Base-by-base conservation (phyloP, 23 tunicate species). In the Botrylloides violaceus region DNA sequence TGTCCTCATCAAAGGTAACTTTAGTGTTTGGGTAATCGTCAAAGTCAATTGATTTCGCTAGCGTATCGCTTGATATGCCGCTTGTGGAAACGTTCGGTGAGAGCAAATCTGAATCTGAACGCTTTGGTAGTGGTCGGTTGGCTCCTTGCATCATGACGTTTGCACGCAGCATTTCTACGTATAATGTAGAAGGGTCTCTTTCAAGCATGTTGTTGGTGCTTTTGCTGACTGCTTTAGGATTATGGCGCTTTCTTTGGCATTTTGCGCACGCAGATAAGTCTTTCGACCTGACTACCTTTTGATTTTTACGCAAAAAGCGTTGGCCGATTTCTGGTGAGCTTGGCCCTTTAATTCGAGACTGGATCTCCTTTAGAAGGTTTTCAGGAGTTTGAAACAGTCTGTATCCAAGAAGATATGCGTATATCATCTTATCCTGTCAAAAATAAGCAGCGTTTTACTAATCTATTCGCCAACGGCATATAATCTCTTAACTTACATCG, bases 381-480 rank as follows among this genome's bases (percentile, higher is more conserved):
- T 90, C 77, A 2, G 90, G 82, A 3, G 84, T 74, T 7, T 77
- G 66, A 57, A 83, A 90, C 0, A 90, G 85, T 31, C 97, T 80
- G 37, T 83, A 83, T 26, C 97, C 97, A 66, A 90, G 83, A 4
- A 90, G 64, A 73, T 84, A 90, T 43, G 90, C 58, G 72, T 90
- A 90, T 24, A 82, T 71, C 36, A 63, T 71, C 21, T 88, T 66
- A 18, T 77, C 81, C 96, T 88, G 71, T 15, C 7, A 26, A 59
- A 7, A 59, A 12, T 7, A 59, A 19, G 25, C 6, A 59, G n/a
- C 18, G 18, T 47, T 47, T 47, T 47, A 12, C 12, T 18, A 47
- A 12, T 18, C 12, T 47, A 18, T 47, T 47, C 15, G 55, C 15
- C 55, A 47, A 47, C 55, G 55, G 15, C 18, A 47, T 47, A 47